Percentiles rank a stretch among this genome's conserved stretches.
Conservation (phyloP, 2,113 vertebrate species). For the Sitta europaea region DNA sequence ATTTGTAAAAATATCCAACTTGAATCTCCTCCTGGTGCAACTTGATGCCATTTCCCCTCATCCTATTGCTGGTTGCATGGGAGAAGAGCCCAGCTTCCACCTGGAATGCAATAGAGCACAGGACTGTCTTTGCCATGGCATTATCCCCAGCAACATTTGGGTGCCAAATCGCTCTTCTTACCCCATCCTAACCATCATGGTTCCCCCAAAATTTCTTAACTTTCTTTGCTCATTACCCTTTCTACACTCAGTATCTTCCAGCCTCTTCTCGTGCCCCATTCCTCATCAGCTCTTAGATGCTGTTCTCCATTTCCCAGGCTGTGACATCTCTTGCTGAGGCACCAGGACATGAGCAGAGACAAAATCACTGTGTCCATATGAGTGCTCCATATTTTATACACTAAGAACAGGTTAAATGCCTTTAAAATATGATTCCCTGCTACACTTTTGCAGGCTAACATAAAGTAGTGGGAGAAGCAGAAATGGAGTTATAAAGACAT, state of each 20-base stretch:
- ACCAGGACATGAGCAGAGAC: neutral
- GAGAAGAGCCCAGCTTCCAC: neutral
- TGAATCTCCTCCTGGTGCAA: neutral
- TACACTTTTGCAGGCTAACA: neutral
- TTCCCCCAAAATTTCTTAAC: neutral
- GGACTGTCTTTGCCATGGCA: neutral
- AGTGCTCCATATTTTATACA: neutral
- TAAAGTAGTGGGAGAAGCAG: neutral
- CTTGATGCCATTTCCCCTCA: neutral
- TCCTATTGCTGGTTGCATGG: fast-evolving
- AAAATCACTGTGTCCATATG: neutral
- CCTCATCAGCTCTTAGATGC: neutral
- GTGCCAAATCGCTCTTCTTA: neutral
- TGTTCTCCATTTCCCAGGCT: neutral
- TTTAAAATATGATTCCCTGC: neutral
- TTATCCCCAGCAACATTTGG: neutral
- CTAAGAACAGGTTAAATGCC: neutral
- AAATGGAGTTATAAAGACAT: neutral
- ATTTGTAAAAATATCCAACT: neutral
- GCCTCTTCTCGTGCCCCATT: neutral
- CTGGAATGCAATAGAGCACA: neutral
- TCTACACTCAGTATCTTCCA: neutral
- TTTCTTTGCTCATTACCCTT: neutral
- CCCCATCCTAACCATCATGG: neutral
- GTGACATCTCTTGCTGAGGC: neutral